Evolutionary conservation across 2,888 invertebrate genomes (phyloP).

Genomic region (Orthonychiurus folsomi): DNA sequence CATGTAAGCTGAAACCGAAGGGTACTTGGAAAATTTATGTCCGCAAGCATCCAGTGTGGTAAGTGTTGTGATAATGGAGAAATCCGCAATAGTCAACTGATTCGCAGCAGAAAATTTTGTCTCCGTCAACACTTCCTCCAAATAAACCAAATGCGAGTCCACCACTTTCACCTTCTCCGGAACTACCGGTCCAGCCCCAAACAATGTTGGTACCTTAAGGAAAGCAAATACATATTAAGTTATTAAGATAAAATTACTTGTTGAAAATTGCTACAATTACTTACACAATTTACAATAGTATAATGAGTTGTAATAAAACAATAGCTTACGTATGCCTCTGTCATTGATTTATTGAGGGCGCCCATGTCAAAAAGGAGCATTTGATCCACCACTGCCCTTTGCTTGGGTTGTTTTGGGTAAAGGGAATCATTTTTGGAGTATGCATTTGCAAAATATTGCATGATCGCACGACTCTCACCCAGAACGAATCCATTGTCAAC

Average conservation of each 20-base stretch:
- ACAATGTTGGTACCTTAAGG: conserved; percentile 22
- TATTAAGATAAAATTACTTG: neutral
- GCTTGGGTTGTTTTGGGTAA: conserved; percentile 41
- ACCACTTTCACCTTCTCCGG: conserved; percentile 30
- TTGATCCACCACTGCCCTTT: conserved; percentile 41
- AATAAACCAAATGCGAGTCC: conserved; percentile 37
- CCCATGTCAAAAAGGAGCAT: conserved; percentile 40
- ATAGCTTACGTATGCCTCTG: conserved; percentile 25
- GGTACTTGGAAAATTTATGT: conserved; percentile 56
- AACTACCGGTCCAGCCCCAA: conserved; percentile 15
- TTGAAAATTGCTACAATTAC: neutral
- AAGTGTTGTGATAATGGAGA: conserved; percentile 46
- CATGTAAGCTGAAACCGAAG: conserved; percentile 59
- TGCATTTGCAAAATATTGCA: conserved; percentile 66
- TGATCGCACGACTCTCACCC: conserved; percentile 77
- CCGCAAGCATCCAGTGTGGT: conserved; percentile 9
- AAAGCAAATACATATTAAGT: neutral
- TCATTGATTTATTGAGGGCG: conserved; percentile 38
- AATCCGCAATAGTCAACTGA: conserved; percentile 44
- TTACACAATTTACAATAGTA: neutral
- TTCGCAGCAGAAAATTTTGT: conserved; percentile 42
- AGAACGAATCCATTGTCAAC: conserved; percentile 71
- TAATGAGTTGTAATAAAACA: neutral
- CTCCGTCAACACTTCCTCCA: conserved; percentile 39
- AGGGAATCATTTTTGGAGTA: conserved; percentile 51